phyloP scores from a whole-genome alignment of 1,140 invertebrate genomes.

The Heliothis virescens region DNA sequence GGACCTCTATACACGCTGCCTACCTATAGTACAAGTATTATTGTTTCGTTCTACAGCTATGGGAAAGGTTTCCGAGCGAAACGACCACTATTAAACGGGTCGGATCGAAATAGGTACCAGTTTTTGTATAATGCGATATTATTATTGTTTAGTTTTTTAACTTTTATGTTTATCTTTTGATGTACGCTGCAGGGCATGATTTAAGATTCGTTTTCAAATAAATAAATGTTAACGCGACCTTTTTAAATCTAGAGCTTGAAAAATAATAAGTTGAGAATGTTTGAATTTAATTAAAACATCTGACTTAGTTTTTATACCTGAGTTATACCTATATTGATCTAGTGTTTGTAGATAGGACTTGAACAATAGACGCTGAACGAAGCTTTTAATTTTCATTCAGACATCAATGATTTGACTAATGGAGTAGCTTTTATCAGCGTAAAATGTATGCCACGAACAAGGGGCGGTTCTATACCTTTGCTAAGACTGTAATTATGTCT shows the following conservation, averaged over 20 bases:
- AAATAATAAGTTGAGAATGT: background rate
- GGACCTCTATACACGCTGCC: constrained; percentile 41
- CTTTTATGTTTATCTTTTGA: constrained; percentile 35
- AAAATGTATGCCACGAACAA: constrained; percentile 6
- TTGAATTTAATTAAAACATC: background rate
- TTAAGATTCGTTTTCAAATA: background rate
- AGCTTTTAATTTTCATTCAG: constrained; percentile 16
- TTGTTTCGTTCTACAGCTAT: constrained; percentile 70
- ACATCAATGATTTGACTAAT: background rate
- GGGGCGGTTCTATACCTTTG: background rate
- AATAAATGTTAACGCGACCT: constrained; percentile 11
- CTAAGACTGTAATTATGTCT: background rate
- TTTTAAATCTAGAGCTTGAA: background rate
- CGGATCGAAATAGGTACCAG: constrained; percentile 36
- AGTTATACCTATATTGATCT: background rate
- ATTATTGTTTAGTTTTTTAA: constrained; percentile 38
- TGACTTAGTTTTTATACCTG: background rate
- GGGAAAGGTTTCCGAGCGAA: constrained; percentile 52
- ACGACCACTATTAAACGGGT: constrained; percentile 45
- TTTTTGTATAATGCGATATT: constrained; percentile 40
- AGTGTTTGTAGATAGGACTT: background rate
- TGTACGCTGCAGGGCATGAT: constrained; percentile 36
- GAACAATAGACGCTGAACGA: background rate
- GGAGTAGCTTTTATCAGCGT: background rate
- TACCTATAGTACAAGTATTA: constrained; percentile 61